A percentile compares a stretch with the other conserved stretches of the same genome.
phyloP scores from a whole-genome alignment of 2,797 vertebrate genomes.

The Diceros bicornis region DNA sequence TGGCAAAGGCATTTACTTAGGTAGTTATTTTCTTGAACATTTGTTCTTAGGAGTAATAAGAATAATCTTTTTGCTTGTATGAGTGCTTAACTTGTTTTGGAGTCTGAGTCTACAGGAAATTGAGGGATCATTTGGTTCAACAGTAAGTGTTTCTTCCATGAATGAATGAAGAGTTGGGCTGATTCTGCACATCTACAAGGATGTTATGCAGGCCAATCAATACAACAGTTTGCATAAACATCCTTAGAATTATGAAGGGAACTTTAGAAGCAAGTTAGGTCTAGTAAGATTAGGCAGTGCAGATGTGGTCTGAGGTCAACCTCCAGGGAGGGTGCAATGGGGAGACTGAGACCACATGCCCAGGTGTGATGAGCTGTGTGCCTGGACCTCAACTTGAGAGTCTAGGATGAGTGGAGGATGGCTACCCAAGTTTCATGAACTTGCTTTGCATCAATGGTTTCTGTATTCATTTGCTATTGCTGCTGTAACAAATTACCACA shows the following conservation, averaged over 20 bases:
- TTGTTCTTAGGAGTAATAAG: constrained; percentile 24
- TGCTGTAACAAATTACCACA: neutral
- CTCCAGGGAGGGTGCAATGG: neutral
- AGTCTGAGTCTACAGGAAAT: neutral
- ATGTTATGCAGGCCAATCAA: neutral
- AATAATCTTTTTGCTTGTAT: neutral
- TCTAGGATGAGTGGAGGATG: neutral
- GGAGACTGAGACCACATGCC: neutral
- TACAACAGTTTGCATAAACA: neutral
- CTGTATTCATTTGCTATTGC: neutral
- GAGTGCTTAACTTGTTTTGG: neutral
- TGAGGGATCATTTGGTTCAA: neutral
- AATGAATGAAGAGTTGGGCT: neutral
- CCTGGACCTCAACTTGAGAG: neutral
- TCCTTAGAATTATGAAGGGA: neutral
- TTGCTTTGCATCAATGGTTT: neutral
- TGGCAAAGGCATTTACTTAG: constrained; percentile 7
- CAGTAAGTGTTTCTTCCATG: neutral
- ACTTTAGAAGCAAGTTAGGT: neutral
- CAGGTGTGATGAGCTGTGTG: neutral
- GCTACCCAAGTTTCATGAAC: neutral
- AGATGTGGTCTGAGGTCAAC: neutral
- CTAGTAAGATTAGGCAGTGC: neutral
- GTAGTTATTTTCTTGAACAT: constrained; percentile 11
- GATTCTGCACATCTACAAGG: neutral